Base-by-base conservation (phyloP, 2,888 invertebrate genomes). In the Dryadula phaetusa region DNA sequence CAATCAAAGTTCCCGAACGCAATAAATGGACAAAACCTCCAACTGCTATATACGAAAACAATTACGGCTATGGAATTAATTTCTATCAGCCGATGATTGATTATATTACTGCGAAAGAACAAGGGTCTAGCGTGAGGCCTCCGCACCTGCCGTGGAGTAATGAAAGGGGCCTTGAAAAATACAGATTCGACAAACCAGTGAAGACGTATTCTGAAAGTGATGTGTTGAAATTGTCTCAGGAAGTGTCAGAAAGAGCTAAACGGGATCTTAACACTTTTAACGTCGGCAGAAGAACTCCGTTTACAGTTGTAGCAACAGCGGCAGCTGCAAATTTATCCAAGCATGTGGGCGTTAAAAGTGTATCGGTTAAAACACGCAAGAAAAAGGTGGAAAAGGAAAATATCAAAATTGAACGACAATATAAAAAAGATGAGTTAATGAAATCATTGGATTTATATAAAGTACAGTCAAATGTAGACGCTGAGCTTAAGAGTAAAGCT, bases 51-150 rank as follows among this genome's bases (percentile, higher is more conserved):
- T 97, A 97, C 90, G 95, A 96, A 81, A 95, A 95, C 85, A 97
- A 97, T 88, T 97, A 97, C 88, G 96, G 96, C 75, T 96, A 95
- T 85, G 96, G 96, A 62, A 96, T 97, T 79, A 96, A 97, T 89
- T 96, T 94, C 87, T 97, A 97, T 88, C 96, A 97, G 85, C 97
- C 97, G 58, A 97, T 97, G 97, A 95, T 97, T 79, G 96, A 97
- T 86, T 97, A 96, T 81, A 95, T 97, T 76, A 95, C 95, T 80
- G 94, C 94, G 52, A 96, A 95, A 88, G 94, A 95, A 75, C 91
- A 86, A 63, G 93, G 92, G 63, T 75, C 83, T 18, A 67, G 79
- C 18, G 76, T 82, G 0, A 86, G 86, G 58, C 93, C 93, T 40
- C 95, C 97, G 73, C 96, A 96, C 87, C 89, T 97, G 74, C 96